Evolutionary conservation across 1,140 invertebrate species (phyloP).

Genomic region (Calosoma granatense): DNA sequence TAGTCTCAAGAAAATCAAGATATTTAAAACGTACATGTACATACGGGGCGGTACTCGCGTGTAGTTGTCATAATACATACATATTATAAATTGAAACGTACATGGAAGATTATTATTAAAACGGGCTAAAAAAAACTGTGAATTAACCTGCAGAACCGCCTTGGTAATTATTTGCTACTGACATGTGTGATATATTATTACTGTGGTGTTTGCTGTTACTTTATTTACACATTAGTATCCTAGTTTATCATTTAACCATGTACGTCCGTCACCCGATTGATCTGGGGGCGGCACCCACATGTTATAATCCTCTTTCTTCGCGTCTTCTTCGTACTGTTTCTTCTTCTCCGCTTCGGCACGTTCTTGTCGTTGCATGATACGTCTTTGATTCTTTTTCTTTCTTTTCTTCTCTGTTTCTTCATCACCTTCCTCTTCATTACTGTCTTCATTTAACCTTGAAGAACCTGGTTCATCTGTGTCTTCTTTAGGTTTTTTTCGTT

Average conservation of each 20-base stretch:
- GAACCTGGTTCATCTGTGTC: conserved; percentile 1
- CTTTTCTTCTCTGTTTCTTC: conserved; percentile 15
- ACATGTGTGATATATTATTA: no score
- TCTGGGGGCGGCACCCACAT: conserved; percentile 66
- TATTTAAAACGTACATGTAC: no score
- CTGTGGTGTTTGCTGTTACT: no score
- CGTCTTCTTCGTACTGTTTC: conserved; percentile 38
- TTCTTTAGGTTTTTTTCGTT: conserved; percentile 10
- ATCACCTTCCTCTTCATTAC: conserved; percentile 12
- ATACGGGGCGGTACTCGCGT: no score
- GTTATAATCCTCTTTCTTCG: conserved; percentile 51
- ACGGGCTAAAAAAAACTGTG: no score
- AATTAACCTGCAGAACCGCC: no score
- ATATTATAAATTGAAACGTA: no score
- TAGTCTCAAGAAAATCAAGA: no score
- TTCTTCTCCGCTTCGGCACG: conserved; percentile 35
- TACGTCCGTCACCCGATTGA: conserved; percentile 72
- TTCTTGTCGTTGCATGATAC: conserved; percentile 31
- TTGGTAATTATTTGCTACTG: no score
- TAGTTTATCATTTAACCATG: conserved; percentile 70
- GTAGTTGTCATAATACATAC: no score
- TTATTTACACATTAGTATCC: conserved; percentile 51
- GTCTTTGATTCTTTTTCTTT: conserved; percentile 26
- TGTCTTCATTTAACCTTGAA: background rate
- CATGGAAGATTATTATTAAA: no score